These are phyloP conservation scores for Atta texana DNA, from an alignment of 1,140 invertebrate genomes.

Conservation along the genomic window DNA sequence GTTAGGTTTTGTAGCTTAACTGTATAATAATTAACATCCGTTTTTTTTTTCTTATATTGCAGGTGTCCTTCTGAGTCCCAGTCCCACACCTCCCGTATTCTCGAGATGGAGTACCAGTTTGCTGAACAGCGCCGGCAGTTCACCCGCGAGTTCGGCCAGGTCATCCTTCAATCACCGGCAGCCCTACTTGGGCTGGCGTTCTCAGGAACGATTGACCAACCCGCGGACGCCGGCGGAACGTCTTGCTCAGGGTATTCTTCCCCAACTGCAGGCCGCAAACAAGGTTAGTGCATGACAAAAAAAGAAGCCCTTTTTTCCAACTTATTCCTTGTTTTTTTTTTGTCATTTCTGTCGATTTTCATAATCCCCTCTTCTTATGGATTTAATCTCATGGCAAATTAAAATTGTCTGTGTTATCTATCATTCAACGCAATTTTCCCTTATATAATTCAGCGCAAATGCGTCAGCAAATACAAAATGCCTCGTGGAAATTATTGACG, in stretches of 20 bases:
- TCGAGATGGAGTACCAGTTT: conserved; percentile 95
- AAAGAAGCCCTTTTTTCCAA: not conserved
- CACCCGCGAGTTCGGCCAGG: conserved; percentile 88
- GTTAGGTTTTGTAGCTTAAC: not conserved
- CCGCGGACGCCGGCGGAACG: conserved; percentile 94
- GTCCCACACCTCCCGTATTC: conserved; percentile 87
- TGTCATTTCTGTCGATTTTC: not conserved
- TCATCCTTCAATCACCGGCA: conserved; percentile 89
- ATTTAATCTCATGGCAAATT: not conserved
- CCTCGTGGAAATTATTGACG: conserved; percentile 19
- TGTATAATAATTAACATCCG: not conserved
- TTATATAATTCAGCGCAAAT: not conserved
- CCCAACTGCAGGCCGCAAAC: conserved; percentile 84
- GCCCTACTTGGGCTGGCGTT: conserved; percentile 96
- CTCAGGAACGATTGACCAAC: conserved; percentile 92
- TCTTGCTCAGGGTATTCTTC: conserved; percentile 87
- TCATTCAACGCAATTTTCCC: not conserved
- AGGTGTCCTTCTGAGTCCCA: conserved; percentile 85
- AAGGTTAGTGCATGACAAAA: conserved; percentile 75
- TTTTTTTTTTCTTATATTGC: not conserved
- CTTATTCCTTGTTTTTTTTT: not conserved
- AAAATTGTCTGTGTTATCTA: not conserved
- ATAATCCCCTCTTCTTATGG: not conserved
- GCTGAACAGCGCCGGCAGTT: conserved; percentile 91
- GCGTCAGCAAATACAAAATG: not conserved